A percentile compares a stretch with the other conserved stretches of the same genome.
These are phyloP conservation scores for Eupithecia insigniata DNA, from an alignment of 2,888 invertebrate species.

Conservation along the genomic window DNA sequence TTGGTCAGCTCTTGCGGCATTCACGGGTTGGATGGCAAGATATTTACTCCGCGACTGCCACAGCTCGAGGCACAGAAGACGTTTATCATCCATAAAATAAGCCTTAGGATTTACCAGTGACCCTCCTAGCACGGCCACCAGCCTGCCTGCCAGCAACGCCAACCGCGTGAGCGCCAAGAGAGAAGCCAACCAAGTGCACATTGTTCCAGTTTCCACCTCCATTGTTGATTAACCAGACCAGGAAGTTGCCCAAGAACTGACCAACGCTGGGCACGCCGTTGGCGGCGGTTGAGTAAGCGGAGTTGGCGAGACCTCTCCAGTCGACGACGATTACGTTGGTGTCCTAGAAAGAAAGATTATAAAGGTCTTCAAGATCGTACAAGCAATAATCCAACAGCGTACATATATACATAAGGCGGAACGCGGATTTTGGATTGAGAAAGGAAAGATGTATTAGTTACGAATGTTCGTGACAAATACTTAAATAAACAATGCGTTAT, in stretches of 20 bases:
- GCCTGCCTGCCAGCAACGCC: constrained; percentile 64
- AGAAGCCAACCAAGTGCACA: constrained; percentile 75
- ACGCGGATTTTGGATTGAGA: background rate
- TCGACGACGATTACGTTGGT: constrained; percentile 73
- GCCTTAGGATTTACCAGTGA: constrained; percentile 57
- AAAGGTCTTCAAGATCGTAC: background rate
- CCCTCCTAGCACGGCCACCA: constrained; percentile 51
- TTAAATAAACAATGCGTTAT: too few species aligned
- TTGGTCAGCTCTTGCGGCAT: too few species aligned
- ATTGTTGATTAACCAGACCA: constrained; percentile 66
- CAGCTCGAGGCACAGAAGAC: too few species aligned
- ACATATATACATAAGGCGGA: background rate
- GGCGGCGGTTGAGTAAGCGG: constrained; percentile 58
- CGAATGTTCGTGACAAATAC: background rate
- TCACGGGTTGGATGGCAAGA: too few species aligned
- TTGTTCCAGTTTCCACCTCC: constrained; percentile 68
- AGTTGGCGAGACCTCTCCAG: constrained; percentile 62
- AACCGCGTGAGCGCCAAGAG: constrained; percentile 76
- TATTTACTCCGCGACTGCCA: too few species aligned
- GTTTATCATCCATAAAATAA: too few species aligned
- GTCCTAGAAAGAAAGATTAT: constrained; percentile 47
- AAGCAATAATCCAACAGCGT: too few species aligned
- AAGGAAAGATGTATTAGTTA: background rate
- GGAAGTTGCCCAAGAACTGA: constrained; percentile 65
- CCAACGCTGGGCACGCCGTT: constrained; percentile 66